Evolutionary conservation across 2,113 vertebrate genomes (phyloP).

Genomic region (Isichthys henryi): DNA sequence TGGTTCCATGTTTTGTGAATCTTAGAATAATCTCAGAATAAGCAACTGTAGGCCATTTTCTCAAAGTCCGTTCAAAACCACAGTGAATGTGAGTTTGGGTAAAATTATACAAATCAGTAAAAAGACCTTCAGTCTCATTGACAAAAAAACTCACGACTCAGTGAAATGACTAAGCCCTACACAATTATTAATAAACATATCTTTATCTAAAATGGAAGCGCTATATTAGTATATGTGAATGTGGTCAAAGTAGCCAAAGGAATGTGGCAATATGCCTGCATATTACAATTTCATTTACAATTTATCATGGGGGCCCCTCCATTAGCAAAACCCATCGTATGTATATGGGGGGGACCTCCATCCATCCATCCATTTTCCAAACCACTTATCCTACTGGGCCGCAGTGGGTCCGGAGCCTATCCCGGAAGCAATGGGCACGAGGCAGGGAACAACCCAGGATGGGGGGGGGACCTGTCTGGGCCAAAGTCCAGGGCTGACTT

Average conservation of each 20-base stretch:
- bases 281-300: neutral
- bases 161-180: neutral
- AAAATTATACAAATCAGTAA: neutral
- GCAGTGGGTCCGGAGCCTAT: no score
- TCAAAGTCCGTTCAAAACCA: neutral
- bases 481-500: neutral
- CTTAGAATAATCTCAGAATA: no score
- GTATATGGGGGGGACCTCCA: no score
- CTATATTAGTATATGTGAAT: neutral
- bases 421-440: no score
- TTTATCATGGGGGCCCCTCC: neutral
- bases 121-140: neutral
- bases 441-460: no score
- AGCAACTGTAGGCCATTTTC: neutral
- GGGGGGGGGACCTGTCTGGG: neutral
- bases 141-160: neutral
- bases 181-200: neutral
- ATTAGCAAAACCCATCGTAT: neutral
- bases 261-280: neutral
- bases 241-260: neutral
- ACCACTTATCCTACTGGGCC: no score
- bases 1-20: no score
- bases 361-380: no score
- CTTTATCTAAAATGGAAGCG: neutral
- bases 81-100: neutral